These are phyloP conservation scores for Solea senegalensis DNA, from an alignment of 2,113 vertebrate genomes.

Conservation along the genomic window DNA sequence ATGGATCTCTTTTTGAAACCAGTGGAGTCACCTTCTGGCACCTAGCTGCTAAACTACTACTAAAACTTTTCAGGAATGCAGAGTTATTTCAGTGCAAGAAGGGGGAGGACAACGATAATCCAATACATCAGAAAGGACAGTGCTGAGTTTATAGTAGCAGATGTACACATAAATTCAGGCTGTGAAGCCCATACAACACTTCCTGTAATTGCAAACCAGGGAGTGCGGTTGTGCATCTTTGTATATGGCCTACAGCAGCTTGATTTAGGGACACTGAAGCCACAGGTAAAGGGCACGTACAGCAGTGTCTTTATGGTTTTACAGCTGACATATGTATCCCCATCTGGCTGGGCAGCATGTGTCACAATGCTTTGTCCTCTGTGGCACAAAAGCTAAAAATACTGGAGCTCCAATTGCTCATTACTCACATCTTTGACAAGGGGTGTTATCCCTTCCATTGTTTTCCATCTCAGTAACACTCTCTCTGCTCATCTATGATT, in stretches of 20 bases:
- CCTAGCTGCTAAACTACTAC: too few relatives aligned
- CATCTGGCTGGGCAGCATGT: conserved; percentile 47
- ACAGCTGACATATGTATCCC: conserved; percentile 56
- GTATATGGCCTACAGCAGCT: conserved; percentile 11
- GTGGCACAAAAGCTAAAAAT: conserved; percentile 43
- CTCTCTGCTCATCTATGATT: not conserved
- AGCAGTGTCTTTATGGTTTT: conserved; percentile 38
- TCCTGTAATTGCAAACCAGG: conserved; percentile 10
- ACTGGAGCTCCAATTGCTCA: conserved; percentile 20
- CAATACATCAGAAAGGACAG: conserved; percentile 16
- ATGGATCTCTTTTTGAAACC: too few relatives aligned
- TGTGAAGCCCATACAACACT: not conserved
- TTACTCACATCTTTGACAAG: conserved; percentile 56
- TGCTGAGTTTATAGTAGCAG: conserved; percentile 6
- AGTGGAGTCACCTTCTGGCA: too few relatives aligned
- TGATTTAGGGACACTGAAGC: conserved; percentile 34
- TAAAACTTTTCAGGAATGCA: conserved; percentile 18
- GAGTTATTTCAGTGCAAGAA: not conserved
- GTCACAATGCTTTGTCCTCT: conserved; percentile 26
- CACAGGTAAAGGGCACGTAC: conserved; percentile 41
- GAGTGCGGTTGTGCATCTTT: conserved; percentile 5
- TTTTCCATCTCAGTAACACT: conserved; percentile 47
- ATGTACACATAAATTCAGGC: conserved; percentile 28
- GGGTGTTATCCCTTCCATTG: conserved; percentile 39
- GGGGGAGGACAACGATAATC: not conserved